These are phyloP conservation scores for Scaptomyza tumidula DNA, from an alignment of 2,888 invertebrate species.

Conservation along the genomic window DNA sequence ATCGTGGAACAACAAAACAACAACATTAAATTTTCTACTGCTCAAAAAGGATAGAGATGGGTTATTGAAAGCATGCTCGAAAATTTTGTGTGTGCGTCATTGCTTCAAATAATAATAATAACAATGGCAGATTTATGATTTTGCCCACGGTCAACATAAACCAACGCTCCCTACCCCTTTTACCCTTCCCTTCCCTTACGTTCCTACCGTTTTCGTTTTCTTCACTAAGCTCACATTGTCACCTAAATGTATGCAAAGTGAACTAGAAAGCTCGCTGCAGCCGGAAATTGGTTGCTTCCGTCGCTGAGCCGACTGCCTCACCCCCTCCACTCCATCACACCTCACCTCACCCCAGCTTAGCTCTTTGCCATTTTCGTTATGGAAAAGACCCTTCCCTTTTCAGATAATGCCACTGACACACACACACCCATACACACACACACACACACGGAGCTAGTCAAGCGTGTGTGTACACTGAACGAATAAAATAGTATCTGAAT, in stretches of 20 bases:
- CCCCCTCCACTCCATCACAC: not conserved
- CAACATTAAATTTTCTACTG: no score
- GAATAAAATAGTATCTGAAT: not conserved
- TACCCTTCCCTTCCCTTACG: not conserved
- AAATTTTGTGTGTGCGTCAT: conserved; percentile 63
- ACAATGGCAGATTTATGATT: conserved; percentile 54
- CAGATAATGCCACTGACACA: conserved; percentile 5
- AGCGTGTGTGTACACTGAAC: conserved; percentile 5
- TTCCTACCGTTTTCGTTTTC: not conserved
- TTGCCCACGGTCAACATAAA: conserved; percentile 15
- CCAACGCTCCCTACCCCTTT: no score
- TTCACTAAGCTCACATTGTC: conserved; percentile 10
- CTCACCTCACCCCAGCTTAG: not conserved
- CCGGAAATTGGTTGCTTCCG: conserved; percentile 72
- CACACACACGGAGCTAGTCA: not conserved
- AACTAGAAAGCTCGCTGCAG: conserved; percentile 46
- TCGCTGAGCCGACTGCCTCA: conserved; percentile 25
- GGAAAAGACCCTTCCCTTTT: not conserved
- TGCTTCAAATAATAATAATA: conserved; percentile 51
- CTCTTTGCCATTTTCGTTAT: not conserved
- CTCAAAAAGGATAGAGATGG: no score
- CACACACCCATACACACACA: not conserved
- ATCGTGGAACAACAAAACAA: no score
- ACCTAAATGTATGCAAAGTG: conserved; percentile 62
- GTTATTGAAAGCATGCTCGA: not conserved